Conservation (phyloP, 2,888 invertebrate species). For the Herminia tarsipennalis region DNA sequence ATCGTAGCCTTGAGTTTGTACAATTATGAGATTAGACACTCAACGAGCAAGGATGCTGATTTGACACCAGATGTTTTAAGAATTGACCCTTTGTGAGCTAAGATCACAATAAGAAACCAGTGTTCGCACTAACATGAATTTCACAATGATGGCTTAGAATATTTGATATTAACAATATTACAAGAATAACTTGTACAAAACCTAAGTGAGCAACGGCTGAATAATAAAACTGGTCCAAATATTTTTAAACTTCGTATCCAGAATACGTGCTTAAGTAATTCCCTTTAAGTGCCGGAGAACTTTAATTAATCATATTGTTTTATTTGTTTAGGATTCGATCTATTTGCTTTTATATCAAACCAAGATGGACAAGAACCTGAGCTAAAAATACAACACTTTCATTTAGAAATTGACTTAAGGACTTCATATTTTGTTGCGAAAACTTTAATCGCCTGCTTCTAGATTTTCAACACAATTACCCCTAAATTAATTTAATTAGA, state of each 20-base stretch:
- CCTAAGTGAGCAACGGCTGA: background rate
- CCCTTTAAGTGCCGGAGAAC: background rate
- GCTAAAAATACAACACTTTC: no score
- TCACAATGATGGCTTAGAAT: slow-evolving; percentile 18
- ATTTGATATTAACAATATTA: slow-evolving; percentile 1
- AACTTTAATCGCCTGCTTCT: no score
- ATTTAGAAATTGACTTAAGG: no score
- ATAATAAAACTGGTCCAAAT: background rate
- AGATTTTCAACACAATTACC: no score
- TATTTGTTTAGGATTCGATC: no score
- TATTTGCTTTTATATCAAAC: no score
- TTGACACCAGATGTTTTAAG: slow-evolving; percentile 51
- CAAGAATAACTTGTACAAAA: slow-evolving; percentile 21
- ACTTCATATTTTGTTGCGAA: no score
- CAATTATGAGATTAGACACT: slow-evolving; percentile 74
- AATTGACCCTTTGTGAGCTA: slow-evolving; percentile 54
- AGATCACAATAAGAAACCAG: slow-evolving; percentile 39
- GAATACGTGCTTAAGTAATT: background rate
- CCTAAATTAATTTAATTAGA: no score
- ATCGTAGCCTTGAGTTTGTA: slow-evolving; percentile 71
- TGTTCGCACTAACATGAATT: slow-evolving; percentile 26
- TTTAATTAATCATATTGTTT: no score
- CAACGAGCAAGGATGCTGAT: slow-evolving; percentile 52
- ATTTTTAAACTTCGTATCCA: no score
- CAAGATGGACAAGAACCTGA: no score